phyloP scores from a whole-genome alignment of 2,797 vertebrate species.

The Lindbergichthys nudifrons region DNA sequence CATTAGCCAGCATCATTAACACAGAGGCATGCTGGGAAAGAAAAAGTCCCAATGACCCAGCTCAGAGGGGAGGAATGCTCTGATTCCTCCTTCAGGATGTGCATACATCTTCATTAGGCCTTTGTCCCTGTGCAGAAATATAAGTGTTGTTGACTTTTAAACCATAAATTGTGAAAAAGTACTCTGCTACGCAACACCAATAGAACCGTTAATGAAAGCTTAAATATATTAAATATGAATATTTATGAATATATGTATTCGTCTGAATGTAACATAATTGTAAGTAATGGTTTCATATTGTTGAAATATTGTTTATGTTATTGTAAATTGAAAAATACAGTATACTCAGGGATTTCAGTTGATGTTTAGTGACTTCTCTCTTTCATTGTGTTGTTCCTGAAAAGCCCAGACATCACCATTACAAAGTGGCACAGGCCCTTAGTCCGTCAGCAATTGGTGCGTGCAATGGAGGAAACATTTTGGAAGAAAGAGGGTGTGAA shows the following conservation, averaged over 20 bases:
- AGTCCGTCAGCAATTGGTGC: conserved; percentile 76
- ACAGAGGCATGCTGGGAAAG: conserved; percentile 55
- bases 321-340: background rate
- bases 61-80: conserved; percentile 49
- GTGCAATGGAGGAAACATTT: conserved; percentile 79
- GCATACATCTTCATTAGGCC: conserved; percentile 72
- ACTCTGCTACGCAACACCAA: conserved; percentile 11
- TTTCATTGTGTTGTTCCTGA: conserved; percentile 58
- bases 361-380: conserved; percentile 26
- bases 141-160: conserved; percentile 37
- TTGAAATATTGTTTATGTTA: background rate
- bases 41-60: conserved; percentile 52
- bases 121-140: conserved; percentile 35
- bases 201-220: background rate
- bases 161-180: conserved; percentile 35
- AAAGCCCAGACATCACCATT: conserved; percentile 70
- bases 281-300: background rate
- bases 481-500: conserved; percentile 76
- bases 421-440: conserved; percentile 76
- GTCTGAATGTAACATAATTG: background rate
- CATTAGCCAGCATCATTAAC: conserved; percentile 69
- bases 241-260: background rate
- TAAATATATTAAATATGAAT: background rate
- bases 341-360: conserved; percentile 20
- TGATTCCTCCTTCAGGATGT: conserved; percentile 52